A percentile compares a stretch with the other conserved stretches of the same genome.
phyloP scores from a whole-genome alignment of 1,140 invertebrate genomes.

The Arctopsyche grandis region DNA sequence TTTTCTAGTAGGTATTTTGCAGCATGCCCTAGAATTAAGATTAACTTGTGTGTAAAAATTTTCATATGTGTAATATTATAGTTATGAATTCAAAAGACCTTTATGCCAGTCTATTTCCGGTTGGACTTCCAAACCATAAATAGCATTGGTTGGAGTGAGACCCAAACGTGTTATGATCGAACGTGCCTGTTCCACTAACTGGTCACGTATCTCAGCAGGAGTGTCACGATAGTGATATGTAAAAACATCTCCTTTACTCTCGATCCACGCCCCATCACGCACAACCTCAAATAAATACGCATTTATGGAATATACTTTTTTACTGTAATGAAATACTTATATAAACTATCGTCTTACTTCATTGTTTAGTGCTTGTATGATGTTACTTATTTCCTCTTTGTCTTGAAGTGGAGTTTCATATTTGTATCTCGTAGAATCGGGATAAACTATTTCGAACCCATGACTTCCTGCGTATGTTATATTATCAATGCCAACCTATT shows the following conservation, averaged over 20 bases:
- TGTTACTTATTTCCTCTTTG: slow-evolving; percentile 79
- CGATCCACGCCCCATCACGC: slow-evolving; percentile 89
- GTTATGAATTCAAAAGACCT: slow-evolving; percentile 59
- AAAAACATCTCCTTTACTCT: slow-evolving; percentile 87
- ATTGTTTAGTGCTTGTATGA: slow-evolving; percentile 83
- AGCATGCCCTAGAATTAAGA: slow-evolving; percentile 71
- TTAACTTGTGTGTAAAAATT: background rate
- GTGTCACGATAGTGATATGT: slow-evolving; percentile 91
- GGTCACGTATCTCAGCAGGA: slow-evolving; percentile 71
- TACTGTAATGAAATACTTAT: background rate
- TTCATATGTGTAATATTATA: background rate
- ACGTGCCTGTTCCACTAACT: slow-evolving; percentile 74
- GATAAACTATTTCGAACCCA: slow-evolving; percentile 88
- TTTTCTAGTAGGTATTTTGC: slow-evolving; percentile 90
- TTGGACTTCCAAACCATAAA: slow-evolving; percentile 86
- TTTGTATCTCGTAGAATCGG: slow-evolving; percentile 88
- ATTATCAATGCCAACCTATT: slow-evolving; percentile 82
- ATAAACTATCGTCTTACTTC: slow-evolving; percentile 66
- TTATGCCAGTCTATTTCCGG: slow-evolving; percentile 93
- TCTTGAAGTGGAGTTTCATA: slow-evolving; percentile 88
- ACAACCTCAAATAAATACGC: slow-evolving; percentile 72
- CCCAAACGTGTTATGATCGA: slow-evolving; percentile 78
- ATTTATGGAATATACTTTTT: background rate
- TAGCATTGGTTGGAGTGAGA: slow-evolving; percentile 80
- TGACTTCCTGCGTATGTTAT: slow-evolving; percentile 94